Base-by-base conservation (phyloP, 2,113 vertebrate species). In the Piprites chloris region DNA sequence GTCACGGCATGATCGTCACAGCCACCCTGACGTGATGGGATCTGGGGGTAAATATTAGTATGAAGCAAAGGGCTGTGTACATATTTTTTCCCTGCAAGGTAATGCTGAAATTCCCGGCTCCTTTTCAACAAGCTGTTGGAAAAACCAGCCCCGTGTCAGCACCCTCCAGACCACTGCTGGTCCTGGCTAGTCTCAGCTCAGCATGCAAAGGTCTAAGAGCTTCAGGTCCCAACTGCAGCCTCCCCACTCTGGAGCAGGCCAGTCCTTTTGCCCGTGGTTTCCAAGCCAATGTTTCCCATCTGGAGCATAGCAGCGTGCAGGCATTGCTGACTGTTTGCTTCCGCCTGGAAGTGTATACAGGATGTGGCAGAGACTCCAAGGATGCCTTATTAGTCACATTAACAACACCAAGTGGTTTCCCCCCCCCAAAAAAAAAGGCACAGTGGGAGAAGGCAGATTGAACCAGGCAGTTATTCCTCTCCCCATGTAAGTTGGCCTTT, bases 31-130 rank as follows among this genome's bases (percentile, higher is more conserved):
- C 50, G 26, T 62, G 87, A 92, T 0, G 5, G 63, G 24, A 89
- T 59, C 68, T 26, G 84, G 89, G 91, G 91, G 72, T 93, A 91
- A 95, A 96, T 89, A 75, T 89, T 84, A 89, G 91, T 78, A 27
- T 0, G 0, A 94, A 80, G 80, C 8, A 55, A 75, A 91, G 81
- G 85, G 61, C 81, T 94, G 81, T 59, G 47, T 87, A 94, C 58
- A 41, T 85, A 75, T 65, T 93, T 95, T 82, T 58, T 56, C 92
- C 78, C 87, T 83, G 88, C 75, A 76, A 93, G 78, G 85, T 87
- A 85, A 83, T 41, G 78, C 82, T 77, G 88, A 77, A 94, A 76
- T 77, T 83, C 94, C 44, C 63, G 0, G 47, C 88, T 92, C 55
- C 80, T 86, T 94, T 80, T 75, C 91, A 87, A 88, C 35, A 63